A percentile compares a stretch with the other conserved stretches of the same genome.
These are phyloP conservation scores for Sinocyclocheilus rhinocerous DNA, from an alignment of 2,113 vertebrate genomes.

Conservation along the genomic window DNA sequence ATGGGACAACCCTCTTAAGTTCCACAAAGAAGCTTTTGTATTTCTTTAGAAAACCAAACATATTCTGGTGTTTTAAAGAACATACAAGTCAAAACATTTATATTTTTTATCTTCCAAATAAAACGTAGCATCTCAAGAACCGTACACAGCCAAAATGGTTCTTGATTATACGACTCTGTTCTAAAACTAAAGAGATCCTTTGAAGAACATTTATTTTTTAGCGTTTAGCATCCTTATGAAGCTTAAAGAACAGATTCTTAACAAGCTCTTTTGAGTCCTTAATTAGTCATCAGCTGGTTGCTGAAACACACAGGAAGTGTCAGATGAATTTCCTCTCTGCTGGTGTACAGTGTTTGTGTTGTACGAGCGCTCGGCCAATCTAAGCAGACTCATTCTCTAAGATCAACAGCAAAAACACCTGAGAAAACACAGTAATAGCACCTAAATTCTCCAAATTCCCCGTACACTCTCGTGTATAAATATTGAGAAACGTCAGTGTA, in stretches of 20 bases:
- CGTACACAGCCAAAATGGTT: background rate
- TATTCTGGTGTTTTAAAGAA: too few species aligned
- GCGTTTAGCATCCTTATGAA: background rate
- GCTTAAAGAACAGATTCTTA: background rate
- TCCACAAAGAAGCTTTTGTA: too few species aligned
- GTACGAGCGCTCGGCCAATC: slow-evolving; percentile 28
- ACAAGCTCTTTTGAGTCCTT: slow-evolving; percentile 18
- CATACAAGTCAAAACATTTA: background rate
- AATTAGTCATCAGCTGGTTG: background rate
- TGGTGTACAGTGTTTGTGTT: slow-evolving; percentile 34
- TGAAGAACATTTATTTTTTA: background rate
- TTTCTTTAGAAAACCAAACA: too few species aligned
- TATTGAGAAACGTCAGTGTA: slow-evolving; percentile 20
- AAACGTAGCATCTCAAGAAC: background rate
- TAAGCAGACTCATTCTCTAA: slow-evolving; percentile 45
- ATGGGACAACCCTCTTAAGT: too few species aligned
- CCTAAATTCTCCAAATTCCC: slow-evolving; percentile 34
- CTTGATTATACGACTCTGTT: background rate
- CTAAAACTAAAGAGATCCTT: background rate
- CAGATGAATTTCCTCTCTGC: slow-evolving; percentile 21
- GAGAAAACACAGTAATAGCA: slow-evolving; percentile 43
- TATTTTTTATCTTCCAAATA: too few species aligned
- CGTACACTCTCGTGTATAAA: background rate
- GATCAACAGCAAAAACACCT: slow-evolving; percentile 43
- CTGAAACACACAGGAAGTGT: slow-evolving; percentile 36